Evolutionary conservation across 2,113 vertebrate species (phyloP), one percentile per base, ranked within the genome.

Genomic region (Clinocottus analis): DNA sequence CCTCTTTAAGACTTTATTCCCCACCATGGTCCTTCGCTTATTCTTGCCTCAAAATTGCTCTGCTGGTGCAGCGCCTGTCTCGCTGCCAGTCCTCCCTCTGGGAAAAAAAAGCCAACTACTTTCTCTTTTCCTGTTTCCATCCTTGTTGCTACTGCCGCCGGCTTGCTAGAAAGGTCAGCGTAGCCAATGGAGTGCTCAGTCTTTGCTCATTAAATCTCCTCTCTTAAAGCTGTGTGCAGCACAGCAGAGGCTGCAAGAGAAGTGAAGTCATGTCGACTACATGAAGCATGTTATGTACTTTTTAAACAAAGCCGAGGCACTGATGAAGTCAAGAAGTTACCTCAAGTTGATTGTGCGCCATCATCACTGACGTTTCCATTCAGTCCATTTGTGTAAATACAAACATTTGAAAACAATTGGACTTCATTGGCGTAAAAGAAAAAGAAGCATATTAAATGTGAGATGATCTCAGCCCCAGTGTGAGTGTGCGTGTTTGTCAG

Each of bases 121-220:
- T 84, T 74, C 69, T 85, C 65, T 79, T 58, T 87, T 80, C 78
- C 89, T 87, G 74, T 87, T 90, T 89, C 83, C 85, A 80, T 85
- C 74, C 77, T 45, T 49, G 61, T 75, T 75, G 67, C 76, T 61
- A 23, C 43, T 39, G 47, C 73, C 19, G 3, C 37, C 37, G 27
- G 83, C 75, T 76, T 29, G 49, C 74, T 35, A 65, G n/a, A 81
- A 80, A 87, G 65, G 65, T 80, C 37, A 67, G 61, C 5, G 56
- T 27, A 16, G 66, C 59, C 76, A 63, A 51, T 61, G 71, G 65
- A 55, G 51, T 11, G 35, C 63, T 78, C 47, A 56, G 49, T 39
- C 63, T 19, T 33, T 17, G 11, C 41, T 58, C 49, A 53, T 65
- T 80, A 66, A 16, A 56, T 76, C 37, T 65, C 74, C 63, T 47